phyloP scores from a whole-genome alignment of 2,888 invertebrate species.

The Nasonia oneida region DNA sequence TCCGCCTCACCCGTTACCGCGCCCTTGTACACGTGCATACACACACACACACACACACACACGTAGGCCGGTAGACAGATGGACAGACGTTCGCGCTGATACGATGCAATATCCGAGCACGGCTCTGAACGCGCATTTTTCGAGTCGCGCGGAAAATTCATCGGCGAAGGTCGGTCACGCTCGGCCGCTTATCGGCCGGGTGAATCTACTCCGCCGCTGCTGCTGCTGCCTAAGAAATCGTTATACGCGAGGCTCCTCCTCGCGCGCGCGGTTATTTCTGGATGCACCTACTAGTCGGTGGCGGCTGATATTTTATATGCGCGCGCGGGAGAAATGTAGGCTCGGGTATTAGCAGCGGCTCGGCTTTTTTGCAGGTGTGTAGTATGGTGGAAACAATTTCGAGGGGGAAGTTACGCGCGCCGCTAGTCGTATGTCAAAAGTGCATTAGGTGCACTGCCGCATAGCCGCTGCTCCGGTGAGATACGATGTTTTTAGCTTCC shows the following conservation, averaged over 20 bases:
- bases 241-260: background rate
- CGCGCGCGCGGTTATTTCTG: background rate
- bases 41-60: background rate
- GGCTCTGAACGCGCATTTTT: background rate
- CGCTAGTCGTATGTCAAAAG: slow-evolving; percentile 8
- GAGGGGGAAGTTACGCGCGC: background rate
- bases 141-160: slow-evolving; percentile 7
- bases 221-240: slow-evolving; percentile 7
- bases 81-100: slow-evolving; percentile 3
- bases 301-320: background rate
- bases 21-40: background rate
- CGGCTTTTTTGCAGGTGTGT: background rate
- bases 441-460: slow-evolving; percentile 4
- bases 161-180: slow-evolving; percentile 21
- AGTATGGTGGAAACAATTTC: background rate
- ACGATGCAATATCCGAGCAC: slow-evolving; percentile 3
- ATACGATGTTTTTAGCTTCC: slow-evolving; percentile 12
- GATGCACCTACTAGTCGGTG: background rate
- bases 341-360: background rate
- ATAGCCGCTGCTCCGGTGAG: background rate
- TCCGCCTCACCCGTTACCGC: slow-evolving; percentile 9
- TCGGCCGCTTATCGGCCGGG: background rate
- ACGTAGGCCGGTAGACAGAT: background rate
- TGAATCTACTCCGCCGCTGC: background rate
- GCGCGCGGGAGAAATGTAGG: background rate